Base-by-base conservation (phyloP, 1,140 invertebrate species). In the Drosophila nebulosa region DNA sequence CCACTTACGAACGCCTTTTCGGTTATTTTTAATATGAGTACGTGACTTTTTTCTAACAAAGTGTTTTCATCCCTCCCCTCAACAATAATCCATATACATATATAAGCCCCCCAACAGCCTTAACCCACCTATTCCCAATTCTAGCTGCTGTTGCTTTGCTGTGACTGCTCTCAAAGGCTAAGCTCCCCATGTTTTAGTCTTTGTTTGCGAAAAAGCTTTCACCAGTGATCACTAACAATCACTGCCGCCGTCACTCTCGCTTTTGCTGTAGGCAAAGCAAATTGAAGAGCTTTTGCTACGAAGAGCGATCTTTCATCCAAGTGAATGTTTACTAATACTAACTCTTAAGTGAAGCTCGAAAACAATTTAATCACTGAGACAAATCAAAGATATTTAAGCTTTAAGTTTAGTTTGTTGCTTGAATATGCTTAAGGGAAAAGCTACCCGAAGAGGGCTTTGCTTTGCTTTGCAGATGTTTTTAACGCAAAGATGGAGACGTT, bases 1-100 rank as follows among this genome's bases (percentile, higher is more conserved):
- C 81, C 81, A 86, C 81, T 86, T 86, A 88, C 78, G 68, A 81
- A 64, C 74, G 71, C 81, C 39, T 88, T 86, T 86, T 86, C 63
- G 78, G 83, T 88, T 86, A 86, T 86, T 86, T 81, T 88, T 86
- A 81, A 86, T 86, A 86, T 81, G 81, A 71, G 67, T 86, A 86
- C 81, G 81, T 86, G 81, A 86, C 81, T 86, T 81, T 85, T 60
- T 69, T 69, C 36, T 55, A 55, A 55, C 52, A 55, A 55, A 55
- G 22, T 55, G 52, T 30, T 55, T 55, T 30, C 52, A 27, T 14
- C 24, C 14, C 39, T n/a, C 16, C 39, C 6, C 39, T 42, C 30
- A 32, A 32, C 30, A 32, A 32, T 32, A 32, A 32, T 32, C 30
- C 30, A 32, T 32, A 24, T 24, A 4, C n/a, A n/a, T 24, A 32